Evolutionary conservation across 2,797 vertebrate species (phyloP).

Genomic region (Halcyon leucocephala): DNA sequence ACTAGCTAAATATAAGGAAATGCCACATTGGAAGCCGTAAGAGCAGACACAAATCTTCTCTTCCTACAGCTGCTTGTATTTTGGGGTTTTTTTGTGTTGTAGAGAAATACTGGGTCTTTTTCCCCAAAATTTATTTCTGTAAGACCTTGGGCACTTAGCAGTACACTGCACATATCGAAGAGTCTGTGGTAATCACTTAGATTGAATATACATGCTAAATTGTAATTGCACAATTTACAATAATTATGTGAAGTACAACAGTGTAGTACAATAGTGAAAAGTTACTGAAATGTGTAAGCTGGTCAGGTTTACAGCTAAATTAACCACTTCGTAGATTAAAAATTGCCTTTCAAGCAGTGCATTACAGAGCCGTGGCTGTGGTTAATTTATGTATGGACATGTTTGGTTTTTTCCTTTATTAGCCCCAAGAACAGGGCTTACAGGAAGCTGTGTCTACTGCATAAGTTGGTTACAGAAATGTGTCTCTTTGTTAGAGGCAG

Average conservation of each 20-base stretch:
- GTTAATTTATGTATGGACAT: slow-evolving; percentile 3
- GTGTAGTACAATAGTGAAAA: neutral
- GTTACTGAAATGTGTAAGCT: slow-evolving; percentile 15
- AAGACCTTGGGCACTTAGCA: neutral
- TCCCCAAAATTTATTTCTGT: neutral
- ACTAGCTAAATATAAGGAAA: neutral
- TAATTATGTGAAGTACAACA: neutral
- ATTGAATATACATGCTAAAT: neutral
- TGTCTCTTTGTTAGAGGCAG: neutral
- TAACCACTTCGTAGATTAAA: slow-evolving; percentile 31
- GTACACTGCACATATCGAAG: neutral
- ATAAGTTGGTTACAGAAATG: neutral
- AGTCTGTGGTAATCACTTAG: neutral
- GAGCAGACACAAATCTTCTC: neutral
- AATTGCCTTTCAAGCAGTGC: neutral
- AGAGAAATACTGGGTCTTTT: neutral
- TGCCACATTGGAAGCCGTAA: neutral
- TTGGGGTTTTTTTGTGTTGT: neutral
- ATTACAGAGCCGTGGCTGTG: neutral
- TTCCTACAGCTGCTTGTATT: neutral
- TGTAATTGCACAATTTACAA: neutral
- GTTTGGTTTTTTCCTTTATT: neutral
- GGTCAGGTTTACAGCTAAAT: slow-evolving; percentile 32
- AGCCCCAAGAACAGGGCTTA: neutral
- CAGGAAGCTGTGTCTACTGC: neutral